Percentiles rank a stretch among this genome's conserved stretches.
These are phyloP conservation scores for Callocephalon fimbriatum DNA, from an alignment of 2,113 vertebrate genomes.

Conservation along the genomic window DNA sequence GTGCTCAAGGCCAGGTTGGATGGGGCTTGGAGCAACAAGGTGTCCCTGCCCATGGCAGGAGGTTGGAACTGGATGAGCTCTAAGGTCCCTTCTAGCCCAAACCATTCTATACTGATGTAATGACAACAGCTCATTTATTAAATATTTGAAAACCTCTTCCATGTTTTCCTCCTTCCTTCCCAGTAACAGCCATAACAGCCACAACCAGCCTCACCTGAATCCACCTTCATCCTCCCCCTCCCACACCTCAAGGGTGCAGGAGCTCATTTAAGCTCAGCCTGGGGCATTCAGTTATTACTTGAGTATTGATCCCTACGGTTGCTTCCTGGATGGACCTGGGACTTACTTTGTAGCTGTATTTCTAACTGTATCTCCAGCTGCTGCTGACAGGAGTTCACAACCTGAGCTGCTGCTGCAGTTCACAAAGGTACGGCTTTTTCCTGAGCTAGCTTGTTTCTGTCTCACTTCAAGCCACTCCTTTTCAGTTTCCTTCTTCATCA, in stretches of 20 bases:
- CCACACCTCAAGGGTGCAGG: background rate
- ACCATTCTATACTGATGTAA: background rate
- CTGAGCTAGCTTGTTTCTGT: background rate
- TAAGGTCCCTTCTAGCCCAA: background rate
- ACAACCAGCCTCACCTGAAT: background rate
- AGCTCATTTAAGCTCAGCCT: background rate
- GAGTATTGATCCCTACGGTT: fast-evolving
- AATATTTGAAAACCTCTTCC: background rate
- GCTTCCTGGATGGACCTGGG: fast-evolving
- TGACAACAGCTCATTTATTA: background rate
- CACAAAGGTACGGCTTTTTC: background rate
- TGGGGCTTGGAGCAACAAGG: background rate
- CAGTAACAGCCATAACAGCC: background rate
- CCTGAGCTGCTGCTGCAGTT: background rate
- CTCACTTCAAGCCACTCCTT: fast-evolving
- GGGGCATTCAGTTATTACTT: background rate
- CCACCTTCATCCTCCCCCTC: fast-evolving
- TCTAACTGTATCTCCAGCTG: fast-evolving
- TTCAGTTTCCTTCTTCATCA: background rate
- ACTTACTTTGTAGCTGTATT: fast-evolving
- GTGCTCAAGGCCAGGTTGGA: background rate
- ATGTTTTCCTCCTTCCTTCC: background rate
- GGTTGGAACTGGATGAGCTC: background rate
- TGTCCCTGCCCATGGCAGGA: background rate
- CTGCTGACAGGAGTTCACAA: background rate